Base-by-base conservation (phyloP, 2,888 invertebrate genomes). In the Liodrosophila aerea region DNA sequence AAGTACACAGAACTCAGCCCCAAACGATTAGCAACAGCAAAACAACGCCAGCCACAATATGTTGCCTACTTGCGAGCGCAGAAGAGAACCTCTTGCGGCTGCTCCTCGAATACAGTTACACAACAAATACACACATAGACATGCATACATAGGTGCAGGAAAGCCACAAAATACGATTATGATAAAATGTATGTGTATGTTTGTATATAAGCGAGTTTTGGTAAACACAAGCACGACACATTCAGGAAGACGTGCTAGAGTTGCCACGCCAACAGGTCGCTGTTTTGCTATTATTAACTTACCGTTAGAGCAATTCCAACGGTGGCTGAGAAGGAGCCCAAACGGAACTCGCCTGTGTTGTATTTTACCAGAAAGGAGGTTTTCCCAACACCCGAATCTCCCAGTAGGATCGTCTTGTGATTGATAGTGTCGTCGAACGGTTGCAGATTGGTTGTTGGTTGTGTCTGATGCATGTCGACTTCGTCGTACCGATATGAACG, bases 271-370 rank as follows among this genome's bases (percentile, higher is more conserved):
- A 9, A 8, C 29, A 7, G 8, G 1, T n/a, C n/a, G 29, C 8
- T 29, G 29, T 7, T 8, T 34, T 9, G 37, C 7, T 30, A 22
- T 7, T 33, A 18, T 34, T 1, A 39, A 93, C 95, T 95, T 91
- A 97, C 97, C 92, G 96, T 97, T 88, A 98, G 96, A 33, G 97
- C 97, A 78, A 98, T 97, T 50, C 97, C 97, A 49, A 98, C 97
- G 0, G 97, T 98, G 5, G 97, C 97, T 0, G 97, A 96, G 90
- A 97, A 98, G 78, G 95, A 97, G 4, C 97, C 96, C 1, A 94
- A 92, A 87, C 96, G 96, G 89, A 97, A 97, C 91, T 94, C 96
- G 44, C 96, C 96, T 9, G 97, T 97, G 90, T 97, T 97, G 89
- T 97, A 98, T 91, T 97, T 96, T 27, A 97, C 97, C 64, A 98